These are phyloP conservation scores for Hoplodrina ambigua DNA, from an alignment of 2,888 invertebrate species.

Conservation along the genomic window DNA sequence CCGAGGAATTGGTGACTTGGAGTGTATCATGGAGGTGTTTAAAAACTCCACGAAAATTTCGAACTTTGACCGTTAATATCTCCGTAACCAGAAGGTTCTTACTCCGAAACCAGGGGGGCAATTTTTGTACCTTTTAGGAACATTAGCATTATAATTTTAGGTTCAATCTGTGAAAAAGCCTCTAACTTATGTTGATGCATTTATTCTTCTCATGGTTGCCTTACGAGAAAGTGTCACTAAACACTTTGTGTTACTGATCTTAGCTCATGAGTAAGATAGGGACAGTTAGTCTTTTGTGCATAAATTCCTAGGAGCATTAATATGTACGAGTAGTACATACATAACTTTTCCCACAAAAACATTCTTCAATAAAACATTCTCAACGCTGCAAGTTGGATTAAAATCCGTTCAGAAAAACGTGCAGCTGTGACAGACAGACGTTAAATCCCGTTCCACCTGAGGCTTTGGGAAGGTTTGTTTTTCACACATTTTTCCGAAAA, in stretches of 20 bases:
- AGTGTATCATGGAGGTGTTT: no score
- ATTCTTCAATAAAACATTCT: conserved; percentile 20
- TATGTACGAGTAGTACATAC: neutral
- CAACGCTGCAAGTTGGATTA: conserved; percentile 7
- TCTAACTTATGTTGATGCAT: neutral
- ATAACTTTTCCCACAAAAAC: neutral
- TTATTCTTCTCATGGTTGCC: neutral
- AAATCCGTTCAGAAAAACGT: conserved; percentile 36
- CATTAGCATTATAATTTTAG: no score
- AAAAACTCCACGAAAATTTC: no score
- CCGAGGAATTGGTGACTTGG: neutral
- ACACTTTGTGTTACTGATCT: neutral
- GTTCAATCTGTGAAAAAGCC: no score
- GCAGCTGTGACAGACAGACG: conserved; percentile 17
- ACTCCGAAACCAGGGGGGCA: no score
- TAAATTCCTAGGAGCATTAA: neutral
- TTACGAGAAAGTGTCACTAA: no score
- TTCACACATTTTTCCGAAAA: conserved; percentile 15
- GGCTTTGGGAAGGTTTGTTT: conserved; percentile 36
- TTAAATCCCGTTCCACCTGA: conserved; percentile 34
- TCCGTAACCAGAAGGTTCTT: no score
- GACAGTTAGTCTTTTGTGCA: neutral
- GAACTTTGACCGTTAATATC: no score
- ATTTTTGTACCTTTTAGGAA: no score
- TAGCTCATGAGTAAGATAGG: neutral